phyloP scores from a whole-genome alignment of 35 echinoderm and acorn worm species.

The Acanthaster planci region DNA sequence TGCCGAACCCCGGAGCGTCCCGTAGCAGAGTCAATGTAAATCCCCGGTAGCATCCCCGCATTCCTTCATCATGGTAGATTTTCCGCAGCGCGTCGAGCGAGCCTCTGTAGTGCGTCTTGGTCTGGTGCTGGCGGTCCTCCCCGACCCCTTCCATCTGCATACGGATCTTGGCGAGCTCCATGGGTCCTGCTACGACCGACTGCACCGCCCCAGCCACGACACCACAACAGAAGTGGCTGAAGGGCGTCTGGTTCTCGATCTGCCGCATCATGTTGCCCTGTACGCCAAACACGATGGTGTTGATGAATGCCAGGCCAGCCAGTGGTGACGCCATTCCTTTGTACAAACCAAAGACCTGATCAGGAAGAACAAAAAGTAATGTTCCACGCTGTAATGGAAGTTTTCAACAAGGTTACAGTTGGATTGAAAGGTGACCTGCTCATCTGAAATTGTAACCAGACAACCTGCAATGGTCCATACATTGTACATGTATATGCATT shows the following conservation, averaged over 20 bases:
- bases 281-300: slow-evolving; percentile 89
- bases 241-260: slow-evolving; percentile 71
- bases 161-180: slow-evolving; percentile 93
- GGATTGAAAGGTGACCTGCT: too few species aligned
- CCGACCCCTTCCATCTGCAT: slow-evolving; percentile 87
- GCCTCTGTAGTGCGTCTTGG: slow-evolving; percentile 53
- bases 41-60: slow-evolving; percentile 76
- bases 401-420: neutral
- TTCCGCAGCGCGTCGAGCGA: slow-evolving; percentile 67
- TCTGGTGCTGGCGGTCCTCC: slow-evolving; percentile 47
- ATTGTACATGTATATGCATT: too few species aligned
- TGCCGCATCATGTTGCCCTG: slow-evolving; percentile 86
- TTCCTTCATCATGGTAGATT: slow-evolving; percentile 70
- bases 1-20: slow-evolving; percentile 78
- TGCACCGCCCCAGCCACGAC: slow-evolving; percentile 74
- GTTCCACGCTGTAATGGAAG: too few species aligned
- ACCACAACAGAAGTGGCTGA: slow-evolving; percentile 76
- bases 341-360: slow-evolving; percentile 88
- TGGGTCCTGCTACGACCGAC: slow-evolving; percentile 75
- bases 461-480: too few species aligned
- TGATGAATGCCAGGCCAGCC: slow-evolving; percentile 79
- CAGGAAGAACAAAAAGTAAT: slow-evolving; percentile 2
- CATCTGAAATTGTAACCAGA: neutral
- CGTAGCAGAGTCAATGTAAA: slow-evolving; percentile 60
- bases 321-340: slow-evolving; percentile 97